Conservation (phyloP, 2,113 vertebrate species). For the Pseudorhombus dupliciocellatus region DNA sequence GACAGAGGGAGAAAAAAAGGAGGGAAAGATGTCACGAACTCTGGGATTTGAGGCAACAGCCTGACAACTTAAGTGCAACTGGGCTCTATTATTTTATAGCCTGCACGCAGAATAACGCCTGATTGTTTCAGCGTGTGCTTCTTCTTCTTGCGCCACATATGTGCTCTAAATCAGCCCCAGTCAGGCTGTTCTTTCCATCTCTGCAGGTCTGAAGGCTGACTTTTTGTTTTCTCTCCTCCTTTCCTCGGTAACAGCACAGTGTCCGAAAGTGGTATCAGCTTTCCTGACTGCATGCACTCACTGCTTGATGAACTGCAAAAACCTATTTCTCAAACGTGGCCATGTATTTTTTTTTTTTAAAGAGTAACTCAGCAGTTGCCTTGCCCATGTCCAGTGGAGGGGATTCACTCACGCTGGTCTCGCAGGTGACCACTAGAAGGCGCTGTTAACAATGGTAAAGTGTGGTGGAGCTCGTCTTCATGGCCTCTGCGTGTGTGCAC, state of each 20-base stretch:
- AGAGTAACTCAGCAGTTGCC: constrained; percentile 1
- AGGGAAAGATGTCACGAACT: constrained; percentile 29
- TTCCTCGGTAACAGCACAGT: constrained; percentile 8
- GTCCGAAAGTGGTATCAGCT: constrained; percentile 33
- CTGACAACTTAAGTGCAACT: constrained; percentile 57
- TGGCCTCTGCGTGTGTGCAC: background rate
- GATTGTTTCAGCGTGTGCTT: constrained; percentile 65
- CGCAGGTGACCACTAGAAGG: constrained; percentile 75
- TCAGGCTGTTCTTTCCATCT: constrained; percentile 50
- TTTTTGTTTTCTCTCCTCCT: constrained; percentile 1
- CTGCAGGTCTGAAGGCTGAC: constrained; percentile 1
- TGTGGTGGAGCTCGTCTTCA: background rate
- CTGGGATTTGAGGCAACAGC: constrained; percentile 44
- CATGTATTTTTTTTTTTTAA: constrained; percentile 12
- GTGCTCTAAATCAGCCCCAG: constrained; percentile 45
- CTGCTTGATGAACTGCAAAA: constrained; percentile 25
- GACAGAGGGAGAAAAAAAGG: background rate
- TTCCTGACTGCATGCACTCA: constrained; percentile 38
- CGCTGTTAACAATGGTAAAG: constrained; percentile 79
- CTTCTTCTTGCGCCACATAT: constrained; percentile 36
- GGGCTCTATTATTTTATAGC: constrained; percentile 49
- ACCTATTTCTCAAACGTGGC: constrained; percentile 23
- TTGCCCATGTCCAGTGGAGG: background rate
- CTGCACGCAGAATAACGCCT: constrained; percentile 41
- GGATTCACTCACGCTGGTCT: constrained; percentile 4